Evolutionary conservation across 2,113 vertebrate species (phyloP).

Genomic region (Madoqua kirkii): DNA sequence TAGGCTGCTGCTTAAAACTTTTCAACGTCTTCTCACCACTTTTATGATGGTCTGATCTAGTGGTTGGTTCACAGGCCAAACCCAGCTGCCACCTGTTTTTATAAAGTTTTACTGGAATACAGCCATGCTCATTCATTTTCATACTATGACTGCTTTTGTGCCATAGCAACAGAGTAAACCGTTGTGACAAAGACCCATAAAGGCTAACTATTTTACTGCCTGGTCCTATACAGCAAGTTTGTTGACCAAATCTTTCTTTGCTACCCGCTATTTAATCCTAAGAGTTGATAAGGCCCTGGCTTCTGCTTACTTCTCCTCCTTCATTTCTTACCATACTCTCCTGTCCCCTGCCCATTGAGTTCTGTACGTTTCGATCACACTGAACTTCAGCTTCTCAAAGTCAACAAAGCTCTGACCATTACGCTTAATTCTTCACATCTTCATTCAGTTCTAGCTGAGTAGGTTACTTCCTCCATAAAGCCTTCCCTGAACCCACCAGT

Average conservation of each 20-base stretch:
- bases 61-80: conserved; percentile 1
- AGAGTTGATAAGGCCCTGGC: neutral
- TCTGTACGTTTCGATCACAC: neutral
- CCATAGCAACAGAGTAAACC: neutral
- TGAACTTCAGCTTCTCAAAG: conserved; percentile 28
- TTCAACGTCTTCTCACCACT: neutral
- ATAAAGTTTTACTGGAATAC: conserved; percentile 25
- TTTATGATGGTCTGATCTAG: conserved; percentile 11
- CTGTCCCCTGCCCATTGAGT: neutral
- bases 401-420: neutral
- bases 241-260: neutral
- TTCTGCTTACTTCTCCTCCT: neutral
- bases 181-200: neutral
- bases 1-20: neutral
- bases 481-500: neutral
- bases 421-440: neutral
- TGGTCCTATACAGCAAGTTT: neutral
- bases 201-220: neutral
- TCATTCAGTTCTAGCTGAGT: conserved; percentile 2
- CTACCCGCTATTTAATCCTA: neutral
- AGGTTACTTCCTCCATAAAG: neutral
- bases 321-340: neutral
- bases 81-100: conserved; percentile 10
- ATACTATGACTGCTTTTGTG: neutral
- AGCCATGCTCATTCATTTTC: neutral